phyloP scores from a whole-genome alignment of 2,888 invertebrate genomes.

The Nezara viridula region DNA sequence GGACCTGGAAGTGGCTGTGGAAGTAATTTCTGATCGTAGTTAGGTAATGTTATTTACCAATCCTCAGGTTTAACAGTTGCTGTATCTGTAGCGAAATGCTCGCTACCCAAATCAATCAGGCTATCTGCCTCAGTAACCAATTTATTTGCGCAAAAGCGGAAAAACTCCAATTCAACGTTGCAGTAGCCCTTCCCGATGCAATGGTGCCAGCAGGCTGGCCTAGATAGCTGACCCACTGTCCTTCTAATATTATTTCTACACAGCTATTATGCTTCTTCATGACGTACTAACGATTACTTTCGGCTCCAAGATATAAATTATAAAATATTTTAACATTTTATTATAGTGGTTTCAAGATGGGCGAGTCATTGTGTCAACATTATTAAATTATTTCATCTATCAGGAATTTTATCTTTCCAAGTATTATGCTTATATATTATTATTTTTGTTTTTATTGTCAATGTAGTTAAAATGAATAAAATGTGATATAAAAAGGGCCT shows the following conservation, averaged over 20 bases:
- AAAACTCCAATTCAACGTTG: slow-evolving; percentile 37
- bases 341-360: too few species aligned
- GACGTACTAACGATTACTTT: too few species aligned
- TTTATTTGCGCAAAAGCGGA: slow-evolving; percentile 36
- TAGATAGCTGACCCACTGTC: neutral
- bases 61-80: neutral
- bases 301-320: too few species aligned
- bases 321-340: too few species aligned
- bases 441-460: too few species aligned
- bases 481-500: too few species aligned
- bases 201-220: neutral
- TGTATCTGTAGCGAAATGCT: slow-evolving; percentile 28
- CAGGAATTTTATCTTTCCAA: too few species aligned
- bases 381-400: too few species aligned
- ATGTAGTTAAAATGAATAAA: too few species aligned
- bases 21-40: neutral
- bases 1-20: slow-evolving; percentile 21
- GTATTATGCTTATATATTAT: too few species aligned
- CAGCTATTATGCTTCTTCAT: too few species aligned
- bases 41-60: slow-evolving; percentile 25
- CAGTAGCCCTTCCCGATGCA: neutral
- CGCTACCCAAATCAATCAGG: slow-evolving; percentile 48
- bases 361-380: too few species aligned
- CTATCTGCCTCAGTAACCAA: slow-evolving; percentile 42
- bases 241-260: neutral